Percentiles rank a stretch among this genome's conserved stretches.
These are phyloP conservation scores for Iphiclides podalirius DNA, from an alignment of 2,888 invertebrate genomes.

Conservation along the genomic window DNA sequence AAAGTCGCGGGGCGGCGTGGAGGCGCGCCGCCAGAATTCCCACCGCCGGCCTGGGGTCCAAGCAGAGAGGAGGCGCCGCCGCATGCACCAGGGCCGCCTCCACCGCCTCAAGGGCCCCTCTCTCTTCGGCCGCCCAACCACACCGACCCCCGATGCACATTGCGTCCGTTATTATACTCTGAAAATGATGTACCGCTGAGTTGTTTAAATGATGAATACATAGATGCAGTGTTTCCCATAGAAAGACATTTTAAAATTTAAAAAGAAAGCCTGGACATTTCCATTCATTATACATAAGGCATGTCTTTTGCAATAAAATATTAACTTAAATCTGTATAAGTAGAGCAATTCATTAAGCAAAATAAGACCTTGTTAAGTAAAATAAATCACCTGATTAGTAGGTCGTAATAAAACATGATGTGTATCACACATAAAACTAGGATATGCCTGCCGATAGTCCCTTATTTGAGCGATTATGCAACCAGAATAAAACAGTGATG, in stretches of 20 bases:
- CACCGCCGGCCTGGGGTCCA: constrained; percentile 92
- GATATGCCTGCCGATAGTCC: constrained; percentile 91
- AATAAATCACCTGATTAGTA: constrained; percentile 91
- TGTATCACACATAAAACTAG: constrained; percentile 88
- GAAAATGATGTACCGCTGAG: constrained; percentile 28
- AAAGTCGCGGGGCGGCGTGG: constrained; percentile 86
- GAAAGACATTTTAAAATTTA: too few species aligned
- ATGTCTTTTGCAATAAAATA: too few species aligned
- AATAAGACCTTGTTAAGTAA: too few species aligned
- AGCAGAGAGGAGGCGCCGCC: constrained; percentile 91
- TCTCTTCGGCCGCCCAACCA: constrained; percentile 87
- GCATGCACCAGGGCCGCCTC: constrained; percentile 93
- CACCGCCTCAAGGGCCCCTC: constrained; percentile 80
- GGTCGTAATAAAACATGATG: constrained; percentile 93
- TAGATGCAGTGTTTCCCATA: too few species aligned
- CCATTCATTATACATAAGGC: too few species aligned
- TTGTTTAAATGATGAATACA: too few species aligned
- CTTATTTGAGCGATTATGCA: constrained; percentile 95
- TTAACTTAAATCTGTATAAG: too few species aligned
- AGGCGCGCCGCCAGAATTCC: constrained; percentile 87
- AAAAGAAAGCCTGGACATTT: too few species aligned
- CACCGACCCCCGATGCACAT: constrained; percentile 78
- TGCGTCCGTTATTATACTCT: constrained; percentile 84
- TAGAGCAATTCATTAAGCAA: too few species aligned
- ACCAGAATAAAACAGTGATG: constrained; percentile 93